A percentile compares a stretch with the other conserved stretches of the same genome.
Evolutionary conservation across 2,888 invertebrate genomes (phyloP).

Genomic region (Hetaerina titia): DNA sequence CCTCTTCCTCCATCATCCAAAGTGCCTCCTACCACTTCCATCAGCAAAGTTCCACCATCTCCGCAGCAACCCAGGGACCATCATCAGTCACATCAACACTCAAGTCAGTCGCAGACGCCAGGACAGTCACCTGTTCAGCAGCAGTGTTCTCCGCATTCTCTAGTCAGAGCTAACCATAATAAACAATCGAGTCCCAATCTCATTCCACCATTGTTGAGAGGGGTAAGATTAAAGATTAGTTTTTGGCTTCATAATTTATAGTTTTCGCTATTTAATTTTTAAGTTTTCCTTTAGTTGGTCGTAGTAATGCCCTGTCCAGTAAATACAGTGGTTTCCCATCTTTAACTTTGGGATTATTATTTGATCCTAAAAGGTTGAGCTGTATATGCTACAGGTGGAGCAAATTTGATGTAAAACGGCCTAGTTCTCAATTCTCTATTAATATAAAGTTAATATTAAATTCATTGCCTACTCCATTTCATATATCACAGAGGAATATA

Average conservation of each 20-base stretch:
- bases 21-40: slow-evolving; percentile 73
- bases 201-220: slow-evolving; percentile 78
- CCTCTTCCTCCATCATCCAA: slow-evolving; percentile 77
- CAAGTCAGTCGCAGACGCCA: slow-evolving; percentile 64
- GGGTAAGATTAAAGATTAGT: slow-evolving; percentile 73
- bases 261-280: no score
- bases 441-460: no score
- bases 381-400: no score
- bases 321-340: no score
- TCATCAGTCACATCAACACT: slow-evolving; percentile 53
- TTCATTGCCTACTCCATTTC: no score
- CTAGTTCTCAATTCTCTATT: no score
- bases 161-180: slow-evolving; percentile 74
- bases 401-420: no score
- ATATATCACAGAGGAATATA: no score
- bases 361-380: no score
- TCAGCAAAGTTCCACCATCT: slow-evolving; percentile 68
- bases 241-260: neutral
- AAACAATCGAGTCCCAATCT: slow-evolving; percentile 74
- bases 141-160: slow-evolving; percentile 75
- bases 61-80: slow-evolving; percentile 49
- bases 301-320: no score
- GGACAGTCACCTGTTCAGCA: slow-evolving; percentile 74
- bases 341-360: no score
- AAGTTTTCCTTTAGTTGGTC: no score